These are phyloP conservation scores for Philopedon plagiatum DNA, from an alignment of 2,888 invertebrate genomes.

Conservation along the genomic window DNA sequence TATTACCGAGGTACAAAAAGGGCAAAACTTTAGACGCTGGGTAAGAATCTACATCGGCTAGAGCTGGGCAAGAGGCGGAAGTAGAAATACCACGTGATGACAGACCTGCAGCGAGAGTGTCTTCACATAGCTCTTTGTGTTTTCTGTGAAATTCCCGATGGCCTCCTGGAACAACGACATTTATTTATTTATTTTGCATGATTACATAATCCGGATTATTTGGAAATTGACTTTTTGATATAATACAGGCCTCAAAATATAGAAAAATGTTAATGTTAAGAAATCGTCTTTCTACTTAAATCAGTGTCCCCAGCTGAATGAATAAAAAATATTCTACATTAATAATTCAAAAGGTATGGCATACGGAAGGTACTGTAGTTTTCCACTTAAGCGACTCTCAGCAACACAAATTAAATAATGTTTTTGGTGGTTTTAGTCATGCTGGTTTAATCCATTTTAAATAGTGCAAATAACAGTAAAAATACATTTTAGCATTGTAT, in stretches of 20 bases:
- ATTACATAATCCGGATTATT: no score
- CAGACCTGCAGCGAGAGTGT: conserved; percentile 72
- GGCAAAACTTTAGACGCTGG: conserved; percentile 85
- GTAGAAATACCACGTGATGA: conserved; percentile 61
- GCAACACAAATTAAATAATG: neutral
- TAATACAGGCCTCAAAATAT: neutral
- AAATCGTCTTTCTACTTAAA: conserved; percentile 6
- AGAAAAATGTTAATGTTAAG: conserved; percentile 21
- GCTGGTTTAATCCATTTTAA: neutral
- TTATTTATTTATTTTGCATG: neutral
- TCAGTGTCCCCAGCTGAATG: conserved; percentile 12
- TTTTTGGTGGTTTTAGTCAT: neutral
- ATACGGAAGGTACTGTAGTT: neutral
- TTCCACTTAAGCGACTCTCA: neutral
- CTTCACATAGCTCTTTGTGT: conserved; percentile 82
- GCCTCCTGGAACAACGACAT: conserved; percentile 71
- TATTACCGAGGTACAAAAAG: conserved; percentile 86
- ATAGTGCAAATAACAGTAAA: neutral
- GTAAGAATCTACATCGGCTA: conserved; percentile 79
- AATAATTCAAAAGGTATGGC: neutral
- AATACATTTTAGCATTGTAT: neutral
- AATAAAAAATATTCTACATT: conserved; percentile 18
- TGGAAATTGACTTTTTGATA: no score
- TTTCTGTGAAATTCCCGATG: conserved; percentile 80
- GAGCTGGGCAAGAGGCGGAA: conserved; percentile 72